Conservation (phyloP, 64 coral and sea anemone genomes). For the Montipora foliosa region DNA sequence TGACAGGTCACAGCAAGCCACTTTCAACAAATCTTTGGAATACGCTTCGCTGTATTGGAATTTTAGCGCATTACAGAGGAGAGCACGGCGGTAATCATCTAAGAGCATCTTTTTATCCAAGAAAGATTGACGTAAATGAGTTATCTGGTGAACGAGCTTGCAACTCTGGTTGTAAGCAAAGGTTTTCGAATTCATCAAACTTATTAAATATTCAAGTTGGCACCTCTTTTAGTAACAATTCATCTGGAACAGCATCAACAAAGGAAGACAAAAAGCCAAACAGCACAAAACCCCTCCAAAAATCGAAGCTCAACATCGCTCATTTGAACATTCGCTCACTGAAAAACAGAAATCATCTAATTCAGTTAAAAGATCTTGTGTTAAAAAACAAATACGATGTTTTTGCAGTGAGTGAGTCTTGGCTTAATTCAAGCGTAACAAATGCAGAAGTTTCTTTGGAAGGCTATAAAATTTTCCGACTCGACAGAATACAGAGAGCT, state of each 20-base stretch:
- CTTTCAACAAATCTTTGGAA: neutral
- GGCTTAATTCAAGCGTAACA: constrained; percentile 37
- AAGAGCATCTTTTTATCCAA: constrained; percentile 41
- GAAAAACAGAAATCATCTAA: constrained; percentile 17
- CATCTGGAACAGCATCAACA: too few species aligned
- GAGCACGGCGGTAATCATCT: too few species aligned
- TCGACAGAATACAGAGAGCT: too few species aligned
- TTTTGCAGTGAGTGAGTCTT: constrained; percentile 9
- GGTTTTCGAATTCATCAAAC: constrained; percentile 62
- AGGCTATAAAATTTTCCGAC: too few species aligned
- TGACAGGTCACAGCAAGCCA: constrained; percentile 45
- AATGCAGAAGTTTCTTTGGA: constrained; percentile 47
- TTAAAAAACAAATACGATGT: constrained; percentile 23
- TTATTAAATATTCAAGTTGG: constrained; percentile 60
- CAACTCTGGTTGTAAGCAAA: constrained; percentile 59
- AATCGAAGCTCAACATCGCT: neutral
- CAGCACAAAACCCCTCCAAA: too few species aligned
- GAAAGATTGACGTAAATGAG: constrained; percentile 62
- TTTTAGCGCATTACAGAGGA: too few species aligned
- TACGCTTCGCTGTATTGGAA: too few species aligned
- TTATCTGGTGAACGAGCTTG: constrained; percentile 62
- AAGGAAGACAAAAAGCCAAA: too few species aligned
- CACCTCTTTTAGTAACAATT: too few species aligned
- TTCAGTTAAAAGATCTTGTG: neutral
- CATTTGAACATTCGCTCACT: constrained; percentile 23